Base-by-base conservation (phyloP, 2,113 vertebrate genomes). In the Chinchilla lanigera region DNA sequence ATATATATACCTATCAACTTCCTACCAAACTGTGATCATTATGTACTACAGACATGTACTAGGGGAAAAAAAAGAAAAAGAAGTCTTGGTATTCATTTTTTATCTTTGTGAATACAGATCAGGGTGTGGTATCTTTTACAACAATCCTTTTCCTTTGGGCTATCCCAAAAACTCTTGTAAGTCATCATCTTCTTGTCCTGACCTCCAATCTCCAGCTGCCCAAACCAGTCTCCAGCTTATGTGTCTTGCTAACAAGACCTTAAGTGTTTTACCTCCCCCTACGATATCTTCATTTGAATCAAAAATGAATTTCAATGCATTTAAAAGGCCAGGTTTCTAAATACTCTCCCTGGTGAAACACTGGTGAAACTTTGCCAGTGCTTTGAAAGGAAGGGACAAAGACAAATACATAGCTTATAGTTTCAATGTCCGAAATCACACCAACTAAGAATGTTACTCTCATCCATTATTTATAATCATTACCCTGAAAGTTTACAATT, bases 321-420 rank as follows among this genome's bases (percentile, higher is more conserved):
- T 94, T 93, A 86, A 52, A 78, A 87, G 38, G 75, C 60, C n/a
- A 93, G 13, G 2, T 69, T 95, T 95, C 77, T 50, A 85, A 44
- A 90, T 65, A 85, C 3, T n/a, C 4, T 87, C 92, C 50, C 81
- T 77, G 7, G 3, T 24, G 6, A 20, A 28, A n/a, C 50, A 91
- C 1, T 82, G 14, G 8, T 16, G 26, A 95, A 96, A 67, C 35
- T 65, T 1, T 87, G 61, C 30, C 19, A 75, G 22, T 17, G 38
- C 65, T 96, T 60, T 82, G 85, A 91, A 91, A 85, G 47, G 60
- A 52, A 63, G 33, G 20, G 73, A 44, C 1, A 63, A 89, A 78
- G 41, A 17, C 91, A 93, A 88, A 87, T 28, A 28, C 33, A 71
- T 4, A 81, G 28, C 38, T 81, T 75, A 24, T 10, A 20, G 91